phyloP scores from a whole-genome alignment of 1,140 invertebrate species.

The Eueides isabella region DNA sequence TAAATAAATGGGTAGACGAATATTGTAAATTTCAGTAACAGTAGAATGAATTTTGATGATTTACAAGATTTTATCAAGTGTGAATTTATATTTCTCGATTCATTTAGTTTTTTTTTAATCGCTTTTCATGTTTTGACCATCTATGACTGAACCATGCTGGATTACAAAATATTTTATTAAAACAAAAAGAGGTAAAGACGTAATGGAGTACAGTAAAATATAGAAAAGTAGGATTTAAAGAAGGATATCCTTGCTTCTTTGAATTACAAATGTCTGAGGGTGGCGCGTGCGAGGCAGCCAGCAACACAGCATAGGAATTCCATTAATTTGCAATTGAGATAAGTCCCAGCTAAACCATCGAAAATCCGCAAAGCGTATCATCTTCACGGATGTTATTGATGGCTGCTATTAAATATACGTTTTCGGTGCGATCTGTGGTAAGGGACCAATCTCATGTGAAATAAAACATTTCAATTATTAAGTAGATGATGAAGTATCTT shows the following conservation, averaged over 20 bases:
- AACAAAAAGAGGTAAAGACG: background rate
- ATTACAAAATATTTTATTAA: background rate
- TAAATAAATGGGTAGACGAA: slow-evolving; percentile 63
- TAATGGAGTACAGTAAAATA: slow-evolving; percentile 29
- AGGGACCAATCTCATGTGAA: slow-evolving; percentile 57
- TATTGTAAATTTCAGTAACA: slow-evolving; percentile 44
- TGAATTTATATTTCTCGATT: slow-evolving; percentile 62
- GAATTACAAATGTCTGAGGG: slow-evolving; percentile 62
- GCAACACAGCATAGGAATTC: slow-evolving; percentile 52
- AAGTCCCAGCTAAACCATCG: slow-evolving; percentile 70
- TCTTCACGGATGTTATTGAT: slow-evolving; percentile 80
- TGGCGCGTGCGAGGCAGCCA: slow-evolving; percentile 49
- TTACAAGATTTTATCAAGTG: slow-evolving; percentile 58
- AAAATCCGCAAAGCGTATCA: slow-evolving; percentile 70
- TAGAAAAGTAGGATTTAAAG: slow-evolving; percentile 54
- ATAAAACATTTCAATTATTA: slow-evolving; percentile 78
- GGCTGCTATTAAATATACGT: slow-evolving; percentile 82
- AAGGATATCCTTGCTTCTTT: slow-evolving; percentile 61
- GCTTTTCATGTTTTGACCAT: slow-evolving; percentile 71
- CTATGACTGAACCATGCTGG: slow-evolving; percentile 73
- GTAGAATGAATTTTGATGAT: slow-evolving; percentile 47
- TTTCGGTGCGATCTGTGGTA: slow-evolving; percentile 58
- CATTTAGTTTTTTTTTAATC: slow-evolving; percentile 72
- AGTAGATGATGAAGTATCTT: slow-evolving; percentile 65
- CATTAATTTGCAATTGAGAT: slow-evolving; percentile 82